These are phyloP conservation scores for Aldabrachelys gigantea DNA, from an alignment of 2,113 vertebrate genomes.

Conservation along the genomic window DNA sequence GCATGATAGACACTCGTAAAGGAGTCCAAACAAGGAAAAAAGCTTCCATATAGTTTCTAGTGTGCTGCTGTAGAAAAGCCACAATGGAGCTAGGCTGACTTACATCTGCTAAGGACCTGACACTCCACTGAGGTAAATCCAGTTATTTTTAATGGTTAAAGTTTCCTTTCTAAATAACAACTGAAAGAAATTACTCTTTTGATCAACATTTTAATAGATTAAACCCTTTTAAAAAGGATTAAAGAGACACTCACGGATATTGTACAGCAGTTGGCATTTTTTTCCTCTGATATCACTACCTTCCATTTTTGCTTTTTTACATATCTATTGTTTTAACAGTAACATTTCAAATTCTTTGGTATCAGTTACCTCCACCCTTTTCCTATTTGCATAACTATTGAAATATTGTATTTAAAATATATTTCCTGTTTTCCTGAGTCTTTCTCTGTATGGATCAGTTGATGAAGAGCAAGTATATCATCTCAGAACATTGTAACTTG, in stretches of 20 bases:
- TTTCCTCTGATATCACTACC: neutral
- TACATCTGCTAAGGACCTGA: neutral
- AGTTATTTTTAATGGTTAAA: neutral
- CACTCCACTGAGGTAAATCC: neutral
- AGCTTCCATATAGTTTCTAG: neutral
- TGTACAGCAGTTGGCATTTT: neutral
- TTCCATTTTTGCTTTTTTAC: neutral
- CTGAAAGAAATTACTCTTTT: neutral
- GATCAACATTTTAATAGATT: neutral
- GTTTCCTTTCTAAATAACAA: neutral
- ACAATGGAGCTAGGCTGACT: fast-evolving
- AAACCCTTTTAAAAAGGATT: neutral
- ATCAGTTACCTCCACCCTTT: neutral
- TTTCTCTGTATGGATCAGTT: neutral
- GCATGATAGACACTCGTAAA: neutral
- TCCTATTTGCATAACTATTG: neutral
- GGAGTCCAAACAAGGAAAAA: neutral
- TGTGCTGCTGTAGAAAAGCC: neutral
- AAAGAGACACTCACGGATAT: neutral
- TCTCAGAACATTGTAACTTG: neutral
- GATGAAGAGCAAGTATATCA: neutral
- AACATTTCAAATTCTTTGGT: too few species aligned
- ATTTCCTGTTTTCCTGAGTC: neutral
- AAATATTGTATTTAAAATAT: neutral
- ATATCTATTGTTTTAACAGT: neutral